Evolutionary conservation across 2,113 vertebrate species (phyloP).

Genomic region (Tonatia bakeri): DNA sequence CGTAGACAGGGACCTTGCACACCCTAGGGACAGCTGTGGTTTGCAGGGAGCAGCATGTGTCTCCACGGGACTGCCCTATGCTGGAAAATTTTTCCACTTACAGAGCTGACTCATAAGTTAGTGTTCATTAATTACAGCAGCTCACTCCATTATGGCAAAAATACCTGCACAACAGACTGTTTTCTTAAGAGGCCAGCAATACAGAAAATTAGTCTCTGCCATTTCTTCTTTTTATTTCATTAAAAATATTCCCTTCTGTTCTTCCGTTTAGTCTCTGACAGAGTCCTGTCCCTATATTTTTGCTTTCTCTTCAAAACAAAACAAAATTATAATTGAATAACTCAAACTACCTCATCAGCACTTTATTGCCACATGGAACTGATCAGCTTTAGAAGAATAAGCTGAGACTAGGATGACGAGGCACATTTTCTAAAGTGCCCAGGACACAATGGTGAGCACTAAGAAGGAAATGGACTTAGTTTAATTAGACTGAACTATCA

Average conservation of each 20-base stretch:
- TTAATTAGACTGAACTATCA: conserved; percentile 13
- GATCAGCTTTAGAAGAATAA: neutral
- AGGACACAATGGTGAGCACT: neutral
- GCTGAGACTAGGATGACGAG: neutral
- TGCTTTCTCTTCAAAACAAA: neutral
- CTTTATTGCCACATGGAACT: conserved; percentile 21
- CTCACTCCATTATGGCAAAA: neutral
- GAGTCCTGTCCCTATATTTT: neutral
- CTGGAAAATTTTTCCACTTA: neutral
- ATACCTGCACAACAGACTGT: neutral
- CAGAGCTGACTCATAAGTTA: neutral
- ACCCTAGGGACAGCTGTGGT: neutral
- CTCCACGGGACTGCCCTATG: neutral
- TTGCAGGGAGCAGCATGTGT: neutral
- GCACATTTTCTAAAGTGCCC: neutral
- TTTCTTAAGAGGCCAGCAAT: neutral
- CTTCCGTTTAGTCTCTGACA: conserved; percentile 25
- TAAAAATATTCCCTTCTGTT: conserved; percentile 35
- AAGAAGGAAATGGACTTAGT: neutral
- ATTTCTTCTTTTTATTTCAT: conserved; percentile 40
- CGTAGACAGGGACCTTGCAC: neutral
- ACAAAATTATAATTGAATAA: neutral
- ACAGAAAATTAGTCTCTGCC: neutral
- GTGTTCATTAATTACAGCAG: neutral
- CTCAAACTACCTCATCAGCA: neutral